These are phyloP conservation scores for Triplophysa rosa DNA, from an alignment of 2,113 vertebrate species.

Conservation along the genomic window DNA sequence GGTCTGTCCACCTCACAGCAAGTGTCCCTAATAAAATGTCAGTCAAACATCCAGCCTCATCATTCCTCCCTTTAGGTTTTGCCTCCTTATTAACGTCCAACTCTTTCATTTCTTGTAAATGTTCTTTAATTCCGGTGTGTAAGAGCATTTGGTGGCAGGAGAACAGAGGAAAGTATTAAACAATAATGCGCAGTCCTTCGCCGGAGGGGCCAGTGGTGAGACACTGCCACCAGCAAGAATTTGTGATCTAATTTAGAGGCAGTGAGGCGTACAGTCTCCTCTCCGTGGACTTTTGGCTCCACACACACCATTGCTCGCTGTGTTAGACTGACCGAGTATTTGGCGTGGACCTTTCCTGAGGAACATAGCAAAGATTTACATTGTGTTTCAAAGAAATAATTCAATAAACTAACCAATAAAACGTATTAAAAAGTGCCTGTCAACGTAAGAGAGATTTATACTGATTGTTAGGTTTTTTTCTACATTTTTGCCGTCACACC, in stretches of 20 bases:
- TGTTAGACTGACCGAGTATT: slow-evolving; percentile 9
- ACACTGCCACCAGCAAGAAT: slow-evolving; percentile 78
- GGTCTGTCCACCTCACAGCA: background rate
- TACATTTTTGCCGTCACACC: too few relatives aligned
- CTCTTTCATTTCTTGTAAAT: slow-evolving; percentile 18
- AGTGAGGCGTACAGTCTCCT: slow-evolving; percentile 71
- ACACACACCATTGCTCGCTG: slow-evolving; percentile 49
- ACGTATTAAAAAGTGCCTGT: too few relatives aligned
- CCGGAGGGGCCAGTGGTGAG: slow-evolving; percentile 71
- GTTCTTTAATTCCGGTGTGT: slow-evolving; percentile 23
- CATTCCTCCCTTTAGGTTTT: background rate
- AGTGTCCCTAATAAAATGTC: background rate
- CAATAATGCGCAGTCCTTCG: slow-evolving; percentile 73
- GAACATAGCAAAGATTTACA: background rate
- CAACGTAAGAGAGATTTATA: too few relatives aligned
- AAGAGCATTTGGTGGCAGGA: slow-evolving; percentile 51
- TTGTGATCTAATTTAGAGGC: slow-evolving; percentile 82
- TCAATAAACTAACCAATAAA: too few relatives aligned
- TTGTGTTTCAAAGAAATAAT: background rate
- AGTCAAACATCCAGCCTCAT: background rate
- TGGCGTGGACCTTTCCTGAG: slow-evolving; percentile 8
- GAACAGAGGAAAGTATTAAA: slow-evolving; percentile 68
- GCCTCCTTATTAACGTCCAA: background rate
- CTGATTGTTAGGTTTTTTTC: too few relatives aligned
- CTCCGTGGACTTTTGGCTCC: slow-evolving; percentile 65